These are phyloP conservation scores for Calephelis nemesis DNA, from an alignment of 1,140 invertebrate genomes.

Conservation along the genomic window DNA sequence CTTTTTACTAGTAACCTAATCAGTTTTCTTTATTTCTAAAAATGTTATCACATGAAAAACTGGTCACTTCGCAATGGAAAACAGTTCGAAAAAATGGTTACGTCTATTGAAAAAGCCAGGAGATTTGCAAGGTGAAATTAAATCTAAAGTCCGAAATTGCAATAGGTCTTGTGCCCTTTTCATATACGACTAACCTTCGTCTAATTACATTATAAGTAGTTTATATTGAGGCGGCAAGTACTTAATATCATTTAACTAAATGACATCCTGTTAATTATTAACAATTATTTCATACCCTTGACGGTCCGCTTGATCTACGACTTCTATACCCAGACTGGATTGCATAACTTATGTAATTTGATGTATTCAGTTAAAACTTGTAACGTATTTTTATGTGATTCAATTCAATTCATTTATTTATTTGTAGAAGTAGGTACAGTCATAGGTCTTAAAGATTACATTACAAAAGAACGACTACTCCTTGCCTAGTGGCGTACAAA, in stretches of 20 bases:
- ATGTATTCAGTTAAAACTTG: neutral
- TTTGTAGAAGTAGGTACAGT: too few relatives aligned
- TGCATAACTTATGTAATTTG: neutral
- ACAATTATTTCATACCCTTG: conserved; percentile 9
- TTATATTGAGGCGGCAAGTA: conserved; percentile 1
- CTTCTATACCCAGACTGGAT: neutral
- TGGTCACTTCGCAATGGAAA: too few relatives aligned
- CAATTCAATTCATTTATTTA: too few relatives aligned
- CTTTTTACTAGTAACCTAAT: too few relatives aligned
- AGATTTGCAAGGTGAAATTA: neutral
- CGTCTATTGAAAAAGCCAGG: neutral
- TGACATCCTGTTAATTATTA: conserved; percentile 16
- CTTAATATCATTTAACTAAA: conserved; percentile 1
- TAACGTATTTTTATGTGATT: too few relatives aligned
- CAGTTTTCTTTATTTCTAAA: too few relatives aligned
- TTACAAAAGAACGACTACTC: too few relatives aligned
- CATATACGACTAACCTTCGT: neutral
- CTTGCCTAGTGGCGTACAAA: too few relatives aligned
- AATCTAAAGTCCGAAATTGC: neutral
- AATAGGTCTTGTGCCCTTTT: neutral
- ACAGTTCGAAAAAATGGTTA: too few relatives aligned
- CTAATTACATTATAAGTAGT: conserved; percentile 13
- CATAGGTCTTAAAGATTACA: too few relatives aligned
- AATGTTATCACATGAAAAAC: too few relatives aligned
- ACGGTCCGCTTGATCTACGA: conserved; percentile 3